Base-by-base conservation (phyloP, 2,113 vertebrate genomes). In the Paedocypris sp. region DNA sequence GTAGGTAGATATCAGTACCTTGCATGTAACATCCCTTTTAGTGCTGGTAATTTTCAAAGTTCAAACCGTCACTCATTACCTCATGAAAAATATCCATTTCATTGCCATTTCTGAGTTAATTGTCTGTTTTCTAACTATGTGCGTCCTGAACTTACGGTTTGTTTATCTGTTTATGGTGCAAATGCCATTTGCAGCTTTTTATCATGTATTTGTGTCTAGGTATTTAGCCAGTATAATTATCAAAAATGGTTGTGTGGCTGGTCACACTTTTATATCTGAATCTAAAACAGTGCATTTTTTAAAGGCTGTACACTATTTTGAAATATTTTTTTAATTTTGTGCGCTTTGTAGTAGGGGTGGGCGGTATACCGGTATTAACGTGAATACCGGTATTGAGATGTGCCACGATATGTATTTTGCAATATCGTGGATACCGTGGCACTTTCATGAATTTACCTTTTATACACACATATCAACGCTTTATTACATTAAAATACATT, bases 11-110 rank as follows among this genome's bases (percentile, higher is more conserved):
- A 73, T 63, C 70, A 60, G 67, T 26, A 42, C 25, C 53, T 43
- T 69, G 54, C 69, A 76, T 41, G 62, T 67, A 31, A 50, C 66
- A 36, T 58, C 74, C 70, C 61, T 75, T 76, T 79, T 73, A 74
- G 68, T 59, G 60, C 51, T 63, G 64, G 57, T 80, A 74, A 80
- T 77, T 78, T 73, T 62, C 53, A 60, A 12, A 58, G 53, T 75
- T 73, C 36, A 20, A 69, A 65, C 69, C 67, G 67, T 51, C 41
- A 32, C 67, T 72, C 73, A 77, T 78, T 80, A 76, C 66, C 65
- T 51, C 61, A 71, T 69, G 69, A 75, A 64, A n/a, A 54, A 69
- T 67, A 54, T 62, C 58, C 47, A 59, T 52, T 62, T 42, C 28
- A 38, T 63, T 47, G 26, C 31, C 39, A 31, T 62, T 32, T 71